phyloP scores from a whole-genome alignment of 2,888 invertebrate species.

The Dynastes maya region DNA sequence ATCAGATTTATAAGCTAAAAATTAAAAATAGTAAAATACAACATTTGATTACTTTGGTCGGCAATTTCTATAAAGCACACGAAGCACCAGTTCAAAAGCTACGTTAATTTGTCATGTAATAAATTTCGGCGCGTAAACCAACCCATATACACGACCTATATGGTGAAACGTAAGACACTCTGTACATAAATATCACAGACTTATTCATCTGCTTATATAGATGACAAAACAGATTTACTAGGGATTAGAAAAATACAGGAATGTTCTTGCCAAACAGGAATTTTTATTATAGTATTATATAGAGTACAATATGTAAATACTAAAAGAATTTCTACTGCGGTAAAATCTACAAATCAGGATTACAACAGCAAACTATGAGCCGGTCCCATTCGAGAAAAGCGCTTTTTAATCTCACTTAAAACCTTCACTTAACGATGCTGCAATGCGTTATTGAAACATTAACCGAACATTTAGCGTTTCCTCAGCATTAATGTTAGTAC shows the following conservation, averaged over 20 bases:
- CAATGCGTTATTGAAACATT: not conserved
- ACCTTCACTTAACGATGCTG: conserved; percentile 6
- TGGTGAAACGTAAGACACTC: not conserved
- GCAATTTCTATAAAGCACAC: conserved; percentile 30
- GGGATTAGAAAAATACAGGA: not conserved
- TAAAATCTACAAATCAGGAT: not conserved
- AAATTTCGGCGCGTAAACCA: conserved; percentile 32
- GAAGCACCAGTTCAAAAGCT: conserved; percentile 11
- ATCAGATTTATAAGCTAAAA: conserved; percentile 19
- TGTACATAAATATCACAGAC: too few species aligned
- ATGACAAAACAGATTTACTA: conserved; percentile 2
- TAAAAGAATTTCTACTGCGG: not conserved
- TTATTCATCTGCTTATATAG: not conserved
- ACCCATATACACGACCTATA: conserved; percentile 1
- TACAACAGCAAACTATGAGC: not conserved
- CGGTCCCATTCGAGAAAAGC: conserved; percentile 3
- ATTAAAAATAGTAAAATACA: conserved; percentile 32
- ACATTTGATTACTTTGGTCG: conserved; percentile 32
- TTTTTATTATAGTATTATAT: too few species aligned
- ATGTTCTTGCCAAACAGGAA: too few species aligned
- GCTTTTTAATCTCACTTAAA: conserved; percentile 17
- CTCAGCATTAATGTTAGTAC: not conserved
- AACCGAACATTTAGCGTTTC: not conserved
- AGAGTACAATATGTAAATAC: not conserved
- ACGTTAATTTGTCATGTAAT: conserved; percentile 35